Conservation (phyloP, 2,113 vertebrate genomes). For the Zootoca vivipara region DNA sequence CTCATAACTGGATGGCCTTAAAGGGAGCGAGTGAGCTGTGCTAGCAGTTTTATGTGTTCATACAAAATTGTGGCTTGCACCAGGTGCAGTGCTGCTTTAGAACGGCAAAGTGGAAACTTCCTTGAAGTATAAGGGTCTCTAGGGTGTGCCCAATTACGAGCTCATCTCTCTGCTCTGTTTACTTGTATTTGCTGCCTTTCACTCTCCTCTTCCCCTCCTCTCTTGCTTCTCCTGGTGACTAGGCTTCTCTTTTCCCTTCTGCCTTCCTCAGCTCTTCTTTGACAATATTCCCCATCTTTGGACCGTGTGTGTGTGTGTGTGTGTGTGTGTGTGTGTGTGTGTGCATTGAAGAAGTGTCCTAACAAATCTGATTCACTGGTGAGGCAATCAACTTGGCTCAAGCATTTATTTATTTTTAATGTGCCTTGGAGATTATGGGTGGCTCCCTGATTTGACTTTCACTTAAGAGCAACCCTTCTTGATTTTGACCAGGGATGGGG, state of each 20-base stretch:
- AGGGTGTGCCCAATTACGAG: neutral
- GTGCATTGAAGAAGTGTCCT: too few relatives aligned
- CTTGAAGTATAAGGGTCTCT: neutral
- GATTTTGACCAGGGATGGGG: too few relatives aligned
- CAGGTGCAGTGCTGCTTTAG: neutral
- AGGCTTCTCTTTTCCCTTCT: neutral
- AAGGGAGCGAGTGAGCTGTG: neutral
- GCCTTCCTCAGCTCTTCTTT: neutral
- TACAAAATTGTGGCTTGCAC: neutral
- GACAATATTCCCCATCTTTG: neutral
- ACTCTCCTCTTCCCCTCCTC: too few relatives aligned
- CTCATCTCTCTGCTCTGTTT: neutral
- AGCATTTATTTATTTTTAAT: too few relatives aligned
- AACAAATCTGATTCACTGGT: too few relatives aligned
- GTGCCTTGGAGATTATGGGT: too few relatives aligned
- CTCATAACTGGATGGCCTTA: neutral
- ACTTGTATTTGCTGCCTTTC: neutral
- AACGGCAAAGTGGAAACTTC: neutral
- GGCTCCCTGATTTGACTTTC: too few relatives aligned
- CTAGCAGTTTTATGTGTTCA: neutral
- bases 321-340: too few relatives aligned
- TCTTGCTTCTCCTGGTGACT: neutral
- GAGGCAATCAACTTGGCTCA: too few relatives aligned
- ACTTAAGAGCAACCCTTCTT: too few relatives aligned
- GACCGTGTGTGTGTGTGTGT: too few relatives aligned